Evolutionary conservation across 2,113 vertebrate species (phyloP).

Genomic region (Protobothrops mucrosquamatus): DNA sequence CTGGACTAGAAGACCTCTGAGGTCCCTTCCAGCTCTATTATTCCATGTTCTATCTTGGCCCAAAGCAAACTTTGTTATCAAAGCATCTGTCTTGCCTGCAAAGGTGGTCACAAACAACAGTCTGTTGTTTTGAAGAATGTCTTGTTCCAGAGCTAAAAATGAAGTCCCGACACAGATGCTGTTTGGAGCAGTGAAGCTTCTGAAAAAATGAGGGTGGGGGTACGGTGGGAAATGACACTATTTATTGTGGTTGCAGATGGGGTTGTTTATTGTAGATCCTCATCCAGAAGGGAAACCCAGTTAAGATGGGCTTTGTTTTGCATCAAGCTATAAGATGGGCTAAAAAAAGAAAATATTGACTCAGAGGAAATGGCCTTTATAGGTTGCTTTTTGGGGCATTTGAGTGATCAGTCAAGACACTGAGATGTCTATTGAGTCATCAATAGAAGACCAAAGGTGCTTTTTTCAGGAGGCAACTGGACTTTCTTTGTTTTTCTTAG

Average conservation of each 20-base stretch:
- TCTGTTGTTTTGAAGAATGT: conserved; percentile 48
- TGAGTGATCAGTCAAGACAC: too few species aligned
- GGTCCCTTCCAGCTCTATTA: too few species aligned
- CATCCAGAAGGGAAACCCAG: neutral
- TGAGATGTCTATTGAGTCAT: too few species aligned
- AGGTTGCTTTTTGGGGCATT: neutral
- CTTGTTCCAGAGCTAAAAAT: conserved; percentile 59
- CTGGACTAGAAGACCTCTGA: too few species aligned
- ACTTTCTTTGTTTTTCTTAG: too few species aligned
- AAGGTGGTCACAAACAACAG: conserved; percentile 4
- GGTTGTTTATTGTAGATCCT: neutral
- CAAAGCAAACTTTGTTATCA: neutral
- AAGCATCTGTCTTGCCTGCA: conserved; percentile 41
- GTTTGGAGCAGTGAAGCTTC: neutral
- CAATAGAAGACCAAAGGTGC: too few species aligned
- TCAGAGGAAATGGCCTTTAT: neutral
- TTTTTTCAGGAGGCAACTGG: too few species aligned
- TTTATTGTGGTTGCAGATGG: neutral
- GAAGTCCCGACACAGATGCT: conserved; percentile 55
- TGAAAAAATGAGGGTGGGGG: conserved; percentile 30
- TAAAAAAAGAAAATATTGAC: neutral
- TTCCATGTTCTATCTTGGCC: neutral
- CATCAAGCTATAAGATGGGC: neutral
- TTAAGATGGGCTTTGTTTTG: neutral
- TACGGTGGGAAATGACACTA: neutral